Conservation (phyloP, 2,797 vertebrate genomes). For the Chanos chanos region DNA sequence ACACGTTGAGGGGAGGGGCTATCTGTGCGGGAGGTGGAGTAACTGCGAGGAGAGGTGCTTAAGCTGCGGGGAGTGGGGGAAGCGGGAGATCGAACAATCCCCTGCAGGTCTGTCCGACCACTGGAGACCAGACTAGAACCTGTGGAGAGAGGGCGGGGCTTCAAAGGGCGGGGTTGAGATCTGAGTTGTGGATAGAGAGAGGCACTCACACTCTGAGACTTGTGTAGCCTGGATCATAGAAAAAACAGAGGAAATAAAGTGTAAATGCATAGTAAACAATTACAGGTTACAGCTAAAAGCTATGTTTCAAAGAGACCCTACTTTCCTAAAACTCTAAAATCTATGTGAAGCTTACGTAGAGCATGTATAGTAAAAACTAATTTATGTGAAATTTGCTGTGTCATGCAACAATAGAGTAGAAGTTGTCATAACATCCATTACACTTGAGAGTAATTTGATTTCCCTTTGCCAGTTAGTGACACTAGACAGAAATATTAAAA, state of each 20-base stretch:
- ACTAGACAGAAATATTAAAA: too few species aligned
- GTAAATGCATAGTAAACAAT: not conserved
- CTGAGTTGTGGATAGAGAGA: conserved; percentile 53
- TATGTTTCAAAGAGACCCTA: too few species aligned
- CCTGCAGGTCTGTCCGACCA: conserved; percentile 48
- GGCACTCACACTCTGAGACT: conserved; percentile 43
- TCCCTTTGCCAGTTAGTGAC: too few species aligned
- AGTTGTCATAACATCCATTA: too few species aligned
- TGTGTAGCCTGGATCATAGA: conserved; percentile 58
- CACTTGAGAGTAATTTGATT: too few species aligned
- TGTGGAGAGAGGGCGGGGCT: conserved; percentile 44
- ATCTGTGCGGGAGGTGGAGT: conserved; percentile 71
- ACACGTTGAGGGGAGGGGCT: conserved; percentile 78
- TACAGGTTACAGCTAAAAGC: too few species aligned
- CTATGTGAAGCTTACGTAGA: too few species aligned
- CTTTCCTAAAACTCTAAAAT: too few species aligned
- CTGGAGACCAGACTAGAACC: too few species aligned
- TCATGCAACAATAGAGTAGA: too few species aligned
- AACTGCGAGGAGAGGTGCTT: conserved; percentile 71
- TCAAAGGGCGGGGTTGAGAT: conserved; percentile 53
- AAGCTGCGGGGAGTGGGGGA: conserved; percentile 57
- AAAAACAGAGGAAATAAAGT: conserved; percentile 10
- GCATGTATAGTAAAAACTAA: too few species aligned
- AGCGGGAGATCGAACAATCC: conserved; percentile 48
- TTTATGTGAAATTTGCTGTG: too few species aligned